Base-by-base conservation (phyloP, 2,888 invertebrate species). In the Cordilura impudica region DNA sequence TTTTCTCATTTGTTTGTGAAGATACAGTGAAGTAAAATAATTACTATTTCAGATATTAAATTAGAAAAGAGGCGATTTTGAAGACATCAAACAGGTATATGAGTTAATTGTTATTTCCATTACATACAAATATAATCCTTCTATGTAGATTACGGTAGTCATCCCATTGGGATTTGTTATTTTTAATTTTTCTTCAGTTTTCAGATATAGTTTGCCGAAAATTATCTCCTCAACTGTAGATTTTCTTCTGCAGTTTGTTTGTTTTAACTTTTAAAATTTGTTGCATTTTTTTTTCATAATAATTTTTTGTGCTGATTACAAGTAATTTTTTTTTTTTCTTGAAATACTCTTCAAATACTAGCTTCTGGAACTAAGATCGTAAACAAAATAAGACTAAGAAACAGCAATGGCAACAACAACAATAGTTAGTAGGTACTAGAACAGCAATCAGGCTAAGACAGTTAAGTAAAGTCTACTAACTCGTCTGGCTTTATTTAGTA, bases 381-480 rank as follows among this genome's bases (percentile, higher is more conserved):
- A 61, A 76, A 61, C 51, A 56, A 16, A 78, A 47, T 21, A 78
- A 21, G 35, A 69, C 58, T 60, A 29, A 23, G 18, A 75, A 78
- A 53, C 35, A 65, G 35, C 49, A 51, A 69, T 4, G 39, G 14
- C 29, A 51, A 51, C 21, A 58, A 16, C 12, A 65, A 66, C 51
- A 60, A 39, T 53, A 70, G 69, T 49, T 49, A 58, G 70, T 65
- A n/a, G 47, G 58, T 58, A 70, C 69, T 74, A 70, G 73, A 69
- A 63, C 63, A 65, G 47, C 73, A 78, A 78, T 69, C 78, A 74
- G 78, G 73, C 78, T 78, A 78, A 56, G 61, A 69, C 72, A 60
- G 69, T 75, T 77, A 79, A 81, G 65, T 61, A 81, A 81, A 81
- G 81, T 81, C 81, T 80, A 72, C 70, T 78, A 81, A 66, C 60